phyloP scores from a whole-genome alignment of 2,797 vertebrate genomes.

The Diglossa cyanea region DNA sequence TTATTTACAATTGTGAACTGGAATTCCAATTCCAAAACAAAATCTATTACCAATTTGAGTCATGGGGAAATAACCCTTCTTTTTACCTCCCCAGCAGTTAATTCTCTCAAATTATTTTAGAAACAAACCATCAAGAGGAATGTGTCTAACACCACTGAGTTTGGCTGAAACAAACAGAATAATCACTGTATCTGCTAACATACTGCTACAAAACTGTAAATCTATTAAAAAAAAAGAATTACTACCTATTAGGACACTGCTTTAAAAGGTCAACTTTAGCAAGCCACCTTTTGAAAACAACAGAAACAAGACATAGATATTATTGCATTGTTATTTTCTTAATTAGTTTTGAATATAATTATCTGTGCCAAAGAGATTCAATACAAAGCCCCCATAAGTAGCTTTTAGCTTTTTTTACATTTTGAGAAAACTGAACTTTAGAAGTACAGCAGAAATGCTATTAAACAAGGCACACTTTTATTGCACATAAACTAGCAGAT shows the following conservation, averaged over 20 bases:
- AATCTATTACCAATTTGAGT: not conserved
- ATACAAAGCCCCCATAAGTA: not conserved
- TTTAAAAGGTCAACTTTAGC: not conserved
- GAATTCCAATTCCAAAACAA: constrained; percentile 20
- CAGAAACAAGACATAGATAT: not conserved
- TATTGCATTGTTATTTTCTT: not conserved
- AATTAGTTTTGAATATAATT: not conserved
- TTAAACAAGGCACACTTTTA: not conserved
- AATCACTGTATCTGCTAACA: not conserved
- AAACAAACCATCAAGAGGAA: not conserved
- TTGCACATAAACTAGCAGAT: not conserved
- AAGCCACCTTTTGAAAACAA: not conserved
- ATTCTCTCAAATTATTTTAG: constrained; percentile 4
- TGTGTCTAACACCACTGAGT: not conserved
- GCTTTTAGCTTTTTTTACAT: not conserved
- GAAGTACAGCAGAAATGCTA: not conserved
- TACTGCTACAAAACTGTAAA: not conserved
- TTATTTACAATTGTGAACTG: not conserved
- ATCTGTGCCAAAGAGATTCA: not conserved
- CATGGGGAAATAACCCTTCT: not conserved
- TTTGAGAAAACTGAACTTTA: not conserved
- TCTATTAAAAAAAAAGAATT: accelerated
- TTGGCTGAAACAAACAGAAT: not conserved
- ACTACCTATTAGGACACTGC: not conserved
- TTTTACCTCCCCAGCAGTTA: not conserved